Evolutionary conservation across 1,140 invertebrate genomes (phyloP), one percentile per base, ranked within the genome.

Genomic region (Solenopsis fugax): DNA sequence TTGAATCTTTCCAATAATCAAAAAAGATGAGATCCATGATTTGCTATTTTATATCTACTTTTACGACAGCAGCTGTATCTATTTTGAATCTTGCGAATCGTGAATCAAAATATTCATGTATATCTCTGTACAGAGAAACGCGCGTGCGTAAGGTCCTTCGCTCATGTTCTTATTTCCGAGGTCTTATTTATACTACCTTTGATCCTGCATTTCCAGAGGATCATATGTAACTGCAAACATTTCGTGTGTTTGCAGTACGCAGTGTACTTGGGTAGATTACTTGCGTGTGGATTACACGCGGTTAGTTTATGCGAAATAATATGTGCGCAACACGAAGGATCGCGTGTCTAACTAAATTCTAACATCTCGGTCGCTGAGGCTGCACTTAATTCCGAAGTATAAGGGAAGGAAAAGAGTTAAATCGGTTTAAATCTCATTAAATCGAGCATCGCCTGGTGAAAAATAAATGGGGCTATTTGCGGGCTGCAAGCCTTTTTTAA

Each of bases 291-390:
- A 82, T 82, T 84, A 84, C 41, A 58, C 41, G 18, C 10, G 64
- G 67, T 60, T 73, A 34, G 80, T 84, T 84, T 84, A 75, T 60
- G n/a, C n/a, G 54, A 84, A 84, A 84, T 60, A 60, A 60, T 84
- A 82, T 82, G 67, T 48, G 67, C 54, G 18, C 80, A 82, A 58
- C 52, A 58, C 54, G 80, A 62, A 84, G 69, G 69, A 73, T 84
- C 54, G 80, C 69, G 65, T 81, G 54, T 84, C 69, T 75, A 73
- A 73, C 80, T 82, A 75, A 73, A 84, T 75, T 84, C 80, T 56
- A 75, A 73, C 69, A 73, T 60, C 58, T 84, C n/a, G 41, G 80
- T 75, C 69, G 69, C 16, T 34, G 54, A 60, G 50, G 58, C 54
- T 48, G 41, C 67, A 24, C 18, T 84, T 60, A 75, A 48, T 60